phyloP scores from a whole-genome alignment of 2,888 invertebrate genomes.

The Sphaerolaimus hirsutus region DNA sequence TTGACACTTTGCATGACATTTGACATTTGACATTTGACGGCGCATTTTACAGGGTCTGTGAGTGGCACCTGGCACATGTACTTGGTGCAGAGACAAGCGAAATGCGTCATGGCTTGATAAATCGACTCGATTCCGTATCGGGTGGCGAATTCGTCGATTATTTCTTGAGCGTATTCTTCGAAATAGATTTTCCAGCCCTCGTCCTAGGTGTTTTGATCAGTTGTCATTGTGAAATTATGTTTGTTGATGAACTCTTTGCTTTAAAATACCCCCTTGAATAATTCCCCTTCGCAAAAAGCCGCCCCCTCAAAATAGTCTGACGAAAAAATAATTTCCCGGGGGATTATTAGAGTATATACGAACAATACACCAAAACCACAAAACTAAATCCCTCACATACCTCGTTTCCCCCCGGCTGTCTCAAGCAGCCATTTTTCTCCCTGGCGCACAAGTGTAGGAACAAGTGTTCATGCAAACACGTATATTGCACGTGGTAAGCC shows the following conservation, averaged over 20 bases:
- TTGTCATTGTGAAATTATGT: too few species aligned
- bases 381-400: slow-evolving; percentile 21
- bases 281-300: too few species aligned
- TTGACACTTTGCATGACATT: too few species aligned
- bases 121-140: slow-evolving; percentile 96
- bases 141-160: slow-evolving; percentile 98
- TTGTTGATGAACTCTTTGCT: too few species aligned
- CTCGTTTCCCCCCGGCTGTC: slow-evolving; percentile 63
- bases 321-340: too few species aligned
- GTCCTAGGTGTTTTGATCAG: too few species aligned
- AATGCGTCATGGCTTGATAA: slow-evolving; percentile 98
- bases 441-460: slow-evolving; percentile 78
- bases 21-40: too few species aligned
- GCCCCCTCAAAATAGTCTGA: too few species aligned
- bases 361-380: too few species aligned
- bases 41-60: too few species aligned
- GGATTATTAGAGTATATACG: too few species aligned
- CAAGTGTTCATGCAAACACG: slow-evolving; percentile 84
- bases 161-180: slow-evolving; percentile 87
- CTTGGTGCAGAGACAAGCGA: slow-evolving; percentile 95
- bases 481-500: slow-evolving; percentile 99
- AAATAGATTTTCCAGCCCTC: slow-evolving; percentile 99
- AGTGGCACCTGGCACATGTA: slow-evolving; percentile 89
- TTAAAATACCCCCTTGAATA: too few species aligned
- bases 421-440: slow-evolving; percentile 48